Evolutionary conservation across 2,797 vertebrate species (phyloP), one percentile per base, ranked within the genome.

Genomic region (Neopelma chrysocephalum): DNA sequence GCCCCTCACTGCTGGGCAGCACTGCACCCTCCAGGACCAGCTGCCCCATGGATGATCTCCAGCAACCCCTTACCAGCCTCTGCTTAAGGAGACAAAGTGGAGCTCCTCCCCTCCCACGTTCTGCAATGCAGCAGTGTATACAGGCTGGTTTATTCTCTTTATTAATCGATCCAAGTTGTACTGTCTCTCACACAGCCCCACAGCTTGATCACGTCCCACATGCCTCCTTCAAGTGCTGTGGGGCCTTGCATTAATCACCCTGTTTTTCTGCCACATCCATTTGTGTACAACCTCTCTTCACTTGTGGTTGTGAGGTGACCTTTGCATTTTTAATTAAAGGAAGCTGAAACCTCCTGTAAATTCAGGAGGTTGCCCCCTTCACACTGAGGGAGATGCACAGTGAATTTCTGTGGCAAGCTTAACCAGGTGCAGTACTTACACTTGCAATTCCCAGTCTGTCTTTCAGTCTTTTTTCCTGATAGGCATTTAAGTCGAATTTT

Each of bases 321-420:
- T 43, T 82, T 61, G 45, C 0, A 0, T 75, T 83, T 89, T 84
- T 72, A 68, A 69, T 65, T 82, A 69, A 19, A 0, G 0, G 38
- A 1, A 17, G 22, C 58, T 65, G 43, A 84, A 75, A n/a, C 8
- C 29, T n/a, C 11, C 54, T 18, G 27, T 81, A 70, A 77, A 70
- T 84, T 79, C 47, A 31, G 16, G 82, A 84, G 31, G 43, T 47
- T 60, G 34, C 36, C n/a, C 32, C 53, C 73, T 88, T 60, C 72
- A 34, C 29, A 7, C 26, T 22, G 72, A 38, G 32, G 34, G 78
- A 72, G 45, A 51, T 48, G 43, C 58, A 47, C 2, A 13, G 45
- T 13, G 9, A 9, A 20, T 45, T 78, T 83, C 68, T 87, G n/a
- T 45, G 31, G n/a, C 50, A n/a, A n/a, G 31, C 25, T 81, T 48